A percentile compares a stretch with the other conserved stretches of the same genome.
Evolutionary conservation across 2,797 vertebrate genomes (phyloP).

Genomic region (Tapera naevia): DNA sequence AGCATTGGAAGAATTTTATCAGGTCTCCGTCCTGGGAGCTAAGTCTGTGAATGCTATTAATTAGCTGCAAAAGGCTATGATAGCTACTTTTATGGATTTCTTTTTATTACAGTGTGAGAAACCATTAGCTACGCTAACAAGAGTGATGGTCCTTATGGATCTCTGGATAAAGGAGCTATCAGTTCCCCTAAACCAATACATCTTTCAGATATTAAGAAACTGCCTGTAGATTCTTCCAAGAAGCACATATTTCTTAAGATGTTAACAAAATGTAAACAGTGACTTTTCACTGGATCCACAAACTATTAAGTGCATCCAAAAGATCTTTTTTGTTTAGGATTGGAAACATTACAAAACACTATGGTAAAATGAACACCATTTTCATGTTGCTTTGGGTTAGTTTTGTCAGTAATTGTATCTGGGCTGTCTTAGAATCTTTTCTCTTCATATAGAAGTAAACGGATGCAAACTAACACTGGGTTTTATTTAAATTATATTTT

Average conservation of each 20-base stretch:
- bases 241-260: background rate
- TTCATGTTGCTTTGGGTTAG: background rate
- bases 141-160: background rate
- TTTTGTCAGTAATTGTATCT: background rate
- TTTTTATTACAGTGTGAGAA: background rate
- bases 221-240: background rate
- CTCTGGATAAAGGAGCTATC: background rate
- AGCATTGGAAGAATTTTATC: background rate
- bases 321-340: background rate
- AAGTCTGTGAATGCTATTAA: background rate
- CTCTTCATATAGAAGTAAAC: background rate
- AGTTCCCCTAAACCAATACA: background rate
- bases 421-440: background rate
- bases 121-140: background rate
- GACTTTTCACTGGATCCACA: background rate
- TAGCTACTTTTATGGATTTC: background rate
- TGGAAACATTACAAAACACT: background rate
- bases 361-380: background rate
- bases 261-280: background rate
- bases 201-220: background rate
- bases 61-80: background rate
- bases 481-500: background rate
- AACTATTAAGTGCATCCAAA: background rate
- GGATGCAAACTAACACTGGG: background rate
- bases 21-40: background rate